A percentile compares a stretch with the other conserved stretches of the same genome.
Conservation (phyloP, 2,113 vertebrate genomes). For the Cacatua alba region DNA sequence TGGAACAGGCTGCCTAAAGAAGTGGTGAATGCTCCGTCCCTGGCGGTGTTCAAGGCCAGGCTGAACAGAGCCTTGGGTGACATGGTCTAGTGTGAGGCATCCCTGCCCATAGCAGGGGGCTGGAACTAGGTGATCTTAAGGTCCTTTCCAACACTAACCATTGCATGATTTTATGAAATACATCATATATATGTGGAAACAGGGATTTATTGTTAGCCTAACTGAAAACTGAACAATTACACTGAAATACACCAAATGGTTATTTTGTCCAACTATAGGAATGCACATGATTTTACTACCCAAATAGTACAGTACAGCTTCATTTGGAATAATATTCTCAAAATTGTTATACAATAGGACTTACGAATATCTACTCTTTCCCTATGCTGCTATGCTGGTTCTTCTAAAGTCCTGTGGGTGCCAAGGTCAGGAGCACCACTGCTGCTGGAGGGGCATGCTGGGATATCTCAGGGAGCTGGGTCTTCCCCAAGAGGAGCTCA, state of each 20-base stretch:
- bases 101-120: not conserved
- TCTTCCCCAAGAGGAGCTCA: not conserved
- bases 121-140: not conserved
- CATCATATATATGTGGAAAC: not conserved
- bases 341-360: not conserved
- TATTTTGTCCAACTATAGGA: not conserved
- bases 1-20: no score
- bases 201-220: not conserved
- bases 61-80: no score
- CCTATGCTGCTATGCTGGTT: not conserved
- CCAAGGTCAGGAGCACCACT: not conserved
- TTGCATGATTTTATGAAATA: not conserved
- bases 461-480: not conserved
- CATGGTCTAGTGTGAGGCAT: not conserved
- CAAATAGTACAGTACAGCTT: not conserved
- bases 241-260: not conserved
- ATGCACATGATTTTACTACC: not conserved
- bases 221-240: not conserved
- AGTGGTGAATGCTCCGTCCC: no score
- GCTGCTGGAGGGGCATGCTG: not conserved
- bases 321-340: not conserved
- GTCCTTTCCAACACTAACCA: not conserved
- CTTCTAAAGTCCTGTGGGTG: not conserved
- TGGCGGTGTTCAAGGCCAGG: no score
- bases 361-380: not conserved